Base-by-base conservation (phyloP, 2,888 invertebrate species). In the Eucriotettix oculatus region DNA sequence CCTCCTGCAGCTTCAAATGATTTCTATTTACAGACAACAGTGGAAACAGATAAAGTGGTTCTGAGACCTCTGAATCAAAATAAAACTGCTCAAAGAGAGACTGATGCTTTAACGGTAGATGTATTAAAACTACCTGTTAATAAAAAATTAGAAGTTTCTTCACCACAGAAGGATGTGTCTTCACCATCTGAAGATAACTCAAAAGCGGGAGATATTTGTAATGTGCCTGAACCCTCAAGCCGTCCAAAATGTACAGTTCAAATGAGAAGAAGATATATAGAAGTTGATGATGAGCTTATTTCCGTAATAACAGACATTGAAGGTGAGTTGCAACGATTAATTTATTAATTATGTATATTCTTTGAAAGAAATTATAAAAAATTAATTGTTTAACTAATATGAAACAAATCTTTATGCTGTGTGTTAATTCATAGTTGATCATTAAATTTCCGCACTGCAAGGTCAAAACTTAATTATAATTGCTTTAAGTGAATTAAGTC, bases 261-360 rank as follows among this genome's bases (percentile, higher is more conserved):
- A 71, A 82, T 84, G 65, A 81, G 81, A 56, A 75, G 85, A 61
- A 81, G 81, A 65, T 85, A 83, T 66, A 81, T 85, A 56, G 84
- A 85, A 68, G 79, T 84, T 52, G 85, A 85, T 64, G 84, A 84
- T 65, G 85, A 85, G 69, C 81, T 84, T 65, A 81, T 84, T 29
- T 85, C 85, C 0, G 83, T 85, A 57, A 80, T 83, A 53, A 85
- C 85, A 2, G 85, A 86, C 69, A 83, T 85, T 44, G 85, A 85
- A 76, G 85, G 84, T 83, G 69, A 71, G 68, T 43, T 29, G 3
- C 7, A 29, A 29, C 7, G 7, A 29, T 29, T 29, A 29, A 29
- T 29, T 29, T 29, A 29, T 29, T 5, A 29, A 29, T 29, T 5
- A 29, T 29, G 29, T 29, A 29, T 29, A 29, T 29, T 29, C 29